Evolutionary conservation across 2,888 invertebrate species (phyloP), one percentile per base, ranked within the genome.

Genomic region (Polyommatus iphigenia): DNA sequence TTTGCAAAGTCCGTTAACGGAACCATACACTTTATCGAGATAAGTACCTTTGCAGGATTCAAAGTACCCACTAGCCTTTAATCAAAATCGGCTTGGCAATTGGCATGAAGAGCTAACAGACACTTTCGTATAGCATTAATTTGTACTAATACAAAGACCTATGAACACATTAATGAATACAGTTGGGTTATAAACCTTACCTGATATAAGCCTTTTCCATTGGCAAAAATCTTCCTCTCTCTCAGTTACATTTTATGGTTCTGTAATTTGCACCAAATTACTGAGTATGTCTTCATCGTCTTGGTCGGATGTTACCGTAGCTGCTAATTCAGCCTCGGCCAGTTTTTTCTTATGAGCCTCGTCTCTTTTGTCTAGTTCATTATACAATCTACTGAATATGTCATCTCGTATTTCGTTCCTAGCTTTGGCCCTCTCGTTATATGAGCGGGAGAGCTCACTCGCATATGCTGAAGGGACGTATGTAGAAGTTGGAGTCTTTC

Each of bases 391-490:
- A 67, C 5, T 67, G 82, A 83, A 84, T 6, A 82, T 80, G 73
- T 81, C 71, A 75, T 80, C 72, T 32, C 72, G n/a, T 0, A 29
- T 8, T 1, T 75, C 54, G 20, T 80, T 77, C 20, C 62, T 79
- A 3, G 71, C 36, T 75, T 80, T 81, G 8, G 41, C 78, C 0
- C 79, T 77, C 46, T 82, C 80, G 71, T 77, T 78, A 41, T 82
- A 84, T 41, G 78, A 82, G 29, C 81, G 78, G 0, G 79, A 76
- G 2, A 84, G 62, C 76, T 83, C 81, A n/a, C 67, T 77, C 1
- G 83, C 84, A 57, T 81, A 83, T 0, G 75, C 71, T 1, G 84
- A 80, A 1, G 84, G 84, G 0, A 81, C 72, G 29, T 80, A 84
- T 8, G 76, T 71, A 0, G 57, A 18, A 0, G 71, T 54, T 36